phyloP scores from a whole-genome alignment of 2,888 invertebrate species.

The Drosophila putrida region DNA sequence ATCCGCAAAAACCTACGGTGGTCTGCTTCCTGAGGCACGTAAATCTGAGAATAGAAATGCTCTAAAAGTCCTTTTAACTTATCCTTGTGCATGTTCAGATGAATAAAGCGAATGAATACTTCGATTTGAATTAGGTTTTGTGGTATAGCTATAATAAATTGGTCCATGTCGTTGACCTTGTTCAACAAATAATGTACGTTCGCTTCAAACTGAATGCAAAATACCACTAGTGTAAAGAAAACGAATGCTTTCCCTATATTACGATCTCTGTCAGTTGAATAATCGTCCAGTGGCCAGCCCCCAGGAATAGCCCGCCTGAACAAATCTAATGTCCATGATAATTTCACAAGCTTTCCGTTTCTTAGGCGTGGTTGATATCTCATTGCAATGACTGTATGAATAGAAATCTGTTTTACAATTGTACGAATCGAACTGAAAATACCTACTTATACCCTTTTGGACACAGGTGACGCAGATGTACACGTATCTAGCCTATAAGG shows the following conservation, averaged over 20 bases:
- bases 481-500: too few species aligned
- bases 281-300: slow-evolving; percentile 79
- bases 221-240: slow-evolving; percentile 58
- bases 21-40: slow-evolving; percentile 56
- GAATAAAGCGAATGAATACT: slow-evolving; percentile 68
- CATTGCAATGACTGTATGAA: slow-evolving; percentile 39
- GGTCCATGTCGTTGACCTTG: slow-evolving; percentile 65
- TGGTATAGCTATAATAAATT: slow-evolving; percentile 73
- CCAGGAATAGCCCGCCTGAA: slow-evolving; percentile 63
- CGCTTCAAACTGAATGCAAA: slow-evolving; percentile 65
- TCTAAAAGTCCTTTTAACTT: slow-evolving; percentile 66
- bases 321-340: slow-evolving; percentile 66
- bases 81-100: slow-evolving; percentile 61
- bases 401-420: not conserved
- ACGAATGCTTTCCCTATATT: slow-evolving; percentile 52
- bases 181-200: slow-evolving; percentile 67
- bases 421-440: not conserved
- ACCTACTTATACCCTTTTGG: not conserved
- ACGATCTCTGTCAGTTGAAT: slow-evolving; percentile 24
- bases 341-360: slow-evolving; percentile 55
- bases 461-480: too few species aligned
- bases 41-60: slow-evolving; percentile 73
- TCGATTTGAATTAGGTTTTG: slow-evolving; percentile 72
- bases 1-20: slow-evolving; percentile 44
- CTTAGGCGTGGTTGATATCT: slow-evolving; percentile 69